Conservation (phyloP, 2,113 vertebrate species). For the Albula goreensis region DNA sequence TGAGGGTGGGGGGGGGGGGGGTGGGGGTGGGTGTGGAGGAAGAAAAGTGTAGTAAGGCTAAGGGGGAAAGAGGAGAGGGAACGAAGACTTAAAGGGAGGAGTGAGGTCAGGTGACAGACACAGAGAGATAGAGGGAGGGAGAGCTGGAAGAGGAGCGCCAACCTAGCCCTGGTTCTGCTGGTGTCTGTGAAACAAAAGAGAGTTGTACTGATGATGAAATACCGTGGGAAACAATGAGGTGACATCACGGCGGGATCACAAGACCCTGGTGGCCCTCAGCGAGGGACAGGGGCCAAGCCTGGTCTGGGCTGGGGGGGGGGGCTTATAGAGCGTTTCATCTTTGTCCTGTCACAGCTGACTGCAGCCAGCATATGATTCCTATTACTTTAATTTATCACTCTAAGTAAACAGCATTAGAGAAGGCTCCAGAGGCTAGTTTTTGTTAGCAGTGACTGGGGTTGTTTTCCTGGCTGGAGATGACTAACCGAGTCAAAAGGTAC, state of each 20-base stretch:
- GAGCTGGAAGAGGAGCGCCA: background rate
- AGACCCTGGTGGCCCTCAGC: conserved; percentile 32
- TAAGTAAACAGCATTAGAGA: conserved; percentile 30
- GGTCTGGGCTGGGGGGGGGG: background rate
- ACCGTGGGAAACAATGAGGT: conserved; percentile 47
- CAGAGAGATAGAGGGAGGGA: background rate
- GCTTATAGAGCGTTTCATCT: conserved; percentile 36
- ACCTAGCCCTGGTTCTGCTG: conserved; percentile 5
- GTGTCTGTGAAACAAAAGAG: conserved; percentile 40
- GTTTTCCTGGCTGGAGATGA: background rate
- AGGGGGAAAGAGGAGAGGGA: conserved; percentile 24
- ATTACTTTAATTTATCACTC: conserved; percentile 46
- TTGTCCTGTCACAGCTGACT: background rate
- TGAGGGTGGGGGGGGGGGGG: background rate
- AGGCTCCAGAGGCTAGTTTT: background rate
- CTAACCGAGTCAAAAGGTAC: background rate
- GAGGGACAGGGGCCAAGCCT: background rate
- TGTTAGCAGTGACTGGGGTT: background rate
- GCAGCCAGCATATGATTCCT: conserved; percentile 52
- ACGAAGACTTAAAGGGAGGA: background rate
- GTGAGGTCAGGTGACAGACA: background rate
- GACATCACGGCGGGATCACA: conserved; percentile 40
- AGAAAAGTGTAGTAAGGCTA: background rate
- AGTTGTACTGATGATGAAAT: conserved; percentile 44
- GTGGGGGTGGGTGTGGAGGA: background rate